These are phyloP conservation scores for Plebejus melissa DNA, from an alignment of 2,888 invertebrate genomes.

Conservation along the genomic window DNA sequence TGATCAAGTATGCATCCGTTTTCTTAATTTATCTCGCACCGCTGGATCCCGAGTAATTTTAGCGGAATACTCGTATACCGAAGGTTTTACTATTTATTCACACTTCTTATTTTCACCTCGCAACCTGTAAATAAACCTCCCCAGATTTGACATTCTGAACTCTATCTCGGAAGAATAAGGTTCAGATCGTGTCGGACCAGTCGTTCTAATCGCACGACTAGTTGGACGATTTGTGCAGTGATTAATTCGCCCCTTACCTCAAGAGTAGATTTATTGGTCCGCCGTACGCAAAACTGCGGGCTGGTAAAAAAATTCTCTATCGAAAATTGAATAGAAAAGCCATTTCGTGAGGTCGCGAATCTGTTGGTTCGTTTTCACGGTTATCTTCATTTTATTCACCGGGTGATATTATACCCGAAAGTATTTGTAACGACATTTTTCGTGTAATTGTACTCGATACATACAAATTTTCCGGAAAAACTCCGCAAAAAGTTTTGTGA, in stretches of 20 bases:
- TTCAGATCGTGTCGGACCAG: constrained; percentile 46
- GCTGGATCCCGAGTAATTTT: constrained; percentile 66
- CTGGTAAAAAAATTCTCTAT: constrained; percentile 76
- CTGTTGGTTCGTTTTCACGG: constrained; percentile 67
- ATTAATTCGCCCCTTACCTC: constrained; percentile 78
- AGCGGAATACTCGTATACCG: constrained; percentile 59
- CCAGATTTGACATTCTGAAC: constrained; percentile 30
- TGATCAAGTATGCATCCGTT: constrained; percentile 36
- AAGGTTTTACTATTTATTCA: constrained; percentile 70
- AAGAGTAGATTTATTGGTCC: constrained; percentile 77
- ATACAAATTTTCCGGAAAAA: constrained; percentile 1
- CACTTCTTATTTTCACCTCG: constrained; percentile 75
- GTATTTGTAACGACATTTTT: background rate
- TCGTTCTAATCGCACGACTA: constrained; percentile 51
- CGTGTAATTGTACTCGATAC: background rate
- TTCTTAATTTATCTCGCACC: constrained; percentile 63
- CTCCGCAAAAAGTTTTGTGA: background rate
- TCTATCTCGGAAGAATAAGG: constrained; percentile 40
- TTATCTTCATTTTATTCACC: constrained; percentile 49
- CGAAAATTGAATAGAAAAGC: constrained; percentile 79
- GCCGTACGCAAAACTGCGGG: constrained; percentile 78
- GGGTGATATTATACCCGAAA: constrained; percentile 27
- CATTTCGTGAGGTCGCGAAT: constrained; percentile 66
- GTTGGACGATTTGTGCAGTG: constrained; percentile 67
- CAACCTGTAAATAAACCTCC: constrained; percentile 60